Conservation (phyloP, 2,113 vertebrate species). For the Brachyhypopomus gauderio region DNA sequence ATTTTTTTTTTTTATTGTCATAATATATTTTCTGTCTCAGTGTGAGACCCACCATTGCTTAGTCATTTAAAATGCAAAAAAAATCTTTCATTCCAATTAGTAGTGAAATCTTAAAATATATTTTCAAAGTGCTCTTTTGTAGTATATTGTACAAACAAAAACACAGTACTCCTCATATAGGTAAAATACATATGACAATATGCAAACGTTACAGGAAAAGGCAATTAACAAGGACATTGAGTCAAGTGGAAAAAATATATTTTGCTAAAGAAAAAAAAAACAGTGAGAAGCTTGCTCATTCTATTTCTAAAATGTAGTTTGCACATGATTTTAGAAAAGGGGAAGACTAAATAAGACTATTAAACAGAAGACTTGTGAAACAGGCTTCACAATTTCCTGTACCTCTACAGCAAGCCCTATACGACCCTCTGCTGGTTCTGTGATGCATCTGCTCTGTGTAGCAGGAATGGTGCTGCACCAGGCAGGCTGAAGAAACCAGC, state of each 20-base stretch:
- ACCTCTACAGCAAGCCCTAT: too few species aligned
- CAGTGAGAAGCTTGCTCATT: neutral
- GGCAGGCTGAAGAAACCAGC: neutral
- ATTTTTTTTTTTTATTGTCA: too few species aligned
- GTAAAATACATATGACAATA: neutral
- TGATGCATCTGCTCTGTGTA: too few species aligned
- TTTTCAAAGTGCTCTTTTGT: conserved; percentile 6
- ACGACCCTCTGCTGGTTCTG: too few species aligned
- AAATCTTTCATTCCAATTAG: neutral
- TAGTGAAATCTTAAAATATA: conserved; percentile 9
- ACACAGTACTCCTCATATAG: conserved; percentile 3
- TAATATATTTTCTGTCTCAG: too few species aligned
- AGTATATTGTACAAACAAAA: neutral
- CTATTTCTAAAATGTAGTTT: neutral
- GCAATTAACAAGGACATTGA: neutral
- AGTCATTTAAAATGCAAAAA: neutral
- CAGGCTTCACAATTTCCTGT: neutral
- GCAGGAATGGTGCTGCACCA: neutral
- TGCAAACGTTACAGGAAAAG: neutral
- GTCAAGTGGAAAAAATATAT: neutral
- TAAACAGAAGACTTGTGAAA: neutral
- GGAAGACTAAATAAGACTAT: neutral
- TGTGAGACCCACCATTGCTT: too few species aligned
- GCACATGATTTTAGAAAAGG: neutral
- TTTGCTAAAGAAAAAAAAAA: neutral